phyloP scores from a whole-genome alignment of 1,140 invertebrate genomes.

The Rhysida immarginata region DNA sequence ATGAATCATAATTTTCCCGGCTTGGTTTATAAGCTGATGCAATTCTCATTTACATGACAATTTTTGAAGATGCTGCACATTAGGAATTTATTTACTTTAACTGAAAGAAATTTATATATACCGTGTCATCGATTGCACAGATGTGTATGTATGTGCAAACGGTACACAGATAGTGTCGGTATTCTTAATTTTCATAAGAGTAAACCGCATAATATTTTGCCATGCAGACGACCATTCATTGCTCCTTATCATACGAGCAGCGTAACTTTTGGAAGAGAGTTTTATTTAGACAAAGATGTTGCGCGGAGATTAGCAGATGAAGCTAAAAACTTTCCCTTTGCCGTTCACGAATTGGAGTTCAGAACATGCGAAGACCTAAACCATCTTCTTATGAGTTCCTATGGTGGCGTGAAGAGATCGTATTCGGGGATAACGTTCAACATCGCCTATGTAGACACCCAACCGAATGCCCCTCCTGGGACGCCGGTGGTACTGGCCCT shows the following conservation, averaged over 20 bases:
- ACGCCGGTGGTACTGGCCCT: background rate
- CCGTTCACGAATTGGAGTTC: background rate
- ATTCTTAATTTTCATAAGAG: too few species aligned
- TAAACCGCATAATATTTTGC: too few species aligned
- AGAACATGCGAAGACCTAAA: background rate
- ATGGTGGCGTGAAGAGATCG: background rate
- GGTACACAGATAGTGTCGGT: too few species aligned
- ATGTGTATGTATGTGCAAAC: too few species aligned
- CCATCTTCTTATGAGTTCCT: background rate
- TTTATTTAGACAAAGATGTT: background rate
- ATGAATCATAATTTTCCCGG: too few species aligned
- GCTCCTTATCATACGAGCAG: background rate
- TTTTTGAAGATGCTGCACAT: too few species aligned
- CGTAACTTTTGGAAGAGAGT: background rate
- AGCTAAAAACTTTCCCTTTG: background rate
- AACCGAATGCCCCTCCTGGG: background rate
- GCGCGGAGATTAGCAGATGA: background rate
- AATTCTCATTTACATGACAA: too few species aligned
- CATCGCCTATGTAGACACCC: background rate
- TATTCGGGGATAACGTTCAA: background rate
- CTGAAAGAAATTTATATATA: too few species aligned
- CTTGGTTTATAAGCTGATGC: too few species aligned
- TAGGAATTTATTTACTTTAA: too few species aligned
- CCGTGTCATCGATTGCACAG: too few species aligned
- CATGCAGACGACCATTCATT: too few species aligned